Evolutionary conservation across 2,113 vertebrate species (phyloP), one percentile per base, ranked within the genome.

Genomic region (Scomber japonicus): DNA sequence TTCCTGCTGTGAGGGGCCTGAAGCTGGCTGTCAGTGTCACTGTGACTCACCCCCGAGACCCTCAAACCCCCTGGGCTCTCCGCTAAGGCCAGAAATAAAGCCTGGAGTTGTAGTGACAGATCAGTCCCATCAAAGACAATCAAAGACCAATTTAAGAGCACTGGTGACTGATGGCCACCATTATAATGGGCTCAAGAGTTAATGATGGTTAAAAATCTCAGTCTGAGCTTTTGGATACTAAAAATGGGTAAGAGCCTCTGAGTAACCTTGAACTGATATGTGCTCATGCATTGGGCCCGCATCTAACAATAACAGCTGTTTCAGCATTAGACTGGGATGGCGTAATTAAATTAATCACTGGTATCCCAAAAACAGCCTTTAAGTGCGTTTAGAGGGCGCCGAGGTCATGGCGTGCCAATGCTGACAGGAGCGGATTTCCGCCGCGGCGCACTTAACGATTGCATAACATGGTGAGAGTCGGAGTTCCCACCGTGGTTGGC

Each of bases 371-470:
- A 64, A 61, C 46, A 61, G 71, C 40, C 57, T 50, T 45, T 77
- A 72, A 48, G 49, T 19, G 80, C 63, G 50, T 87, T 93, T 92
- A 80, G 91, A 94, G 93, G 90, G 79, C 92, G 85, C 80, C 13
- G 68, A 70, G 92, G 92, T 92, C 92, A 88, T 89, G 78, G 68
- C 82, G 80, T 70, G 83, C 70, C 17, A 74, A 70, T 45, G 76
- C 45, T 65, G 87, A 65, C 12, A 50, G 62, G 65, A 88, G 71
- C 61, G 88, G 89, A 91, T 94, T 92, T 94, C 88, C 88, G 82
- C 66, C 81, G 40, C 63, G 71, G 56, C 80, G 61, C 87, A 86
- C 60, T 89, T 85, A 87, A 75, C 76, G 87, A 82, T 94, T 93
- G 86, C 91, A 75, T 92, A 94, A 94, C 85, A 54, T 24, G 16